Conservation (phyloP, 2,888 invertebrate species). For the Drosophila ezoana region DNA sequence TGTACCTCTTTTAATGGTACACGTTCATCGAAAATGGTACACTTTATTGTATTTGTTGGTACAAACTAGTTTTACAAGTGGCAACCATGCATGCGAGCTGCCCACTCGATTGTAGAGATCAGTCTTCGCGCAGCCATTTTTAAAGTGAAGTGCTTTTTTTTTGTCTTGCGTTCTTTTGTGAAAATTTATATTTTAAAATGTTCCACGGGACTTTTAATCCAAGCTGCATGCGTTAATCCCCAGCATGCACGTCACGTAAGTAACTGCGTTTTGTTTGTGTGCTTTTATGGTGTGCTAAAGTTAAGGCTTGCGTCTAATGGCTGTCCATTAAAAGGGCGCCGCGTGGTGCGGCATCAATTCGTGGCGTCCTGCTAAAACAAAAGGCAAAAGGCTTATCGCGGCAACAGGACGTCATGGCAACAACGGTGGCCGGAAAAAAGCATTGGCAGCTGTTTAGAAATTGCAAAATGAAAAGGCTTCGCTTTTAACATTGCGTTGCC, state of each 20-base stretch:
- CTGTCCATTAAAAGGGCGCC: slow-evolving; percentile 29
- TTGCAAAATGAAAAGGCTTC: slow-evolving; percentile 60
- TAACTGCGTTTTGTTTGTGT: slow-evolving; percentile 13
- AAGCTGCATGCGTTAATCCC: slow-evolving; percentile 9
- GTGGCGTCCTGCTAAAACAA: slow-evolving; percentile 48
- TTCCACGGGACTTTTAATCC: slow-evolving; percentile 6
- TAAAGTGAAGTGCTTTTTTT: slow-evolving; percentile 1
- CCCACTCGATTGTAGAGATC: background rate
- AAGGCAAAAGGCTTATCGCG: slow-evolving; percentile 51
- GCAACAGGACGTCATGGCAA: slow-evolving; percentile 38
- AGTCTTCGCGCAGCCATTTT: slow-evolving; percentile 5
- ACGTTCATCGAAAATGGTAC: background rate
- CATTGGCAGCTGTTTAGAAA: slow-evolving; percentile 53
- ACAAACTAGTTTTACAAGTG: background rate
- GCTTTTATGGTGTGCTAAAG: slow-evolving; percentile 30
- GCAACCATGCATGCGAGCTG: background rate
- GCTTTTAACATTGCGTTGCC: slow-evolving; percentile 16
- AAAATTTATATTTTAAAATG: slow-evolving; percentile 12
- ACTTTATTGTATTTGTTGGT: background rate
- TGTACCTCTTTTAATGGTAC: background rate
- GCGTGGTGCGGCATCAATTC: slow-evolving; percentile 14
- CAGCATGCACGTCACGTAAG: slow-evolving; percentile 22
- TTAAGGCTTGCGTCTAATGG: slow-evolving; percentile 29
- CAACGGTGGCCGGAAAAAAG: slow-evolving; percentile 13
- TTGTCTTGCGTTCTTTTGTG: background rate